Evolutionary conservation across 2,888 invertebrate genomes (phyloP).

Genomic region (Drosophila kanekoi): DNA sequence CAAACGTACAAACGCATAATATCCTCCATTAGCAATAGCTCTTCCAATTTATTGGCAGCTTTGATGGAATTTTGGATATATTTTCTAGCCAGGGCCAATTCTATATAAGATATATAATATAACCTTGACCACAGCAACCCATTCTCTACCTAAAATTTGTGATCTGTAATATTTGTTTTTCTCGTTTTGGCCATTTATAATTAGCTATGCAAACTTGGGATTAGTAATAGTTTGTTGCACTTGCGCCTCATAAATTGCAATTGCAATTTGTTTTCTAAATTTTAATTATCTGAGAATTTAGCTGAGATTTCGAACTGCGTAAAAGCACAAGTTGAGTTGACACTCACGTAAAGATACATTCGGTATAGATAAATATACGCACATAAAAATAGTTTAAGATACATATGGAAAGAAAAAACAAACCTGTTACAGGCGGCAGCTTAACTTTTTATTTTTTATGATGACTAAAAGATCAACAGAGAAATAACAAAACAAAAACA

Average conservation of each 20-base stretch:
- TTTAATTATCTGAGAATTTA: neutral
- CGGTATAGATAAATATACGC: constrained; percentile 1
- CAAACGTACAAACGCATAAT: too few relatives aligned
- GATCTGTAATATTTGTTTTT: neutral
- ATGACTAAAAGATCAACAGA: constrained; percentile 23
- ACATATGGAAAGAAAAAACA: constrained; percentile 21
- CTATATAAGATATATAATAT: neutral
- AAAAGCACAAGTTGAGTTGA: constrained; percentile 6
- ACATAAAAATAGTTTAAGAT: constrained; percentile 12
- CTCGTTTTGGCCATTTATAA: constrained; percentile 15
- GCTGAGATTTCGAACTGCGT: constrained; percentile 22
- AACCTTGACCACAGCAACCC: neutral
- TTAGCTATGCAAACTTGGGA: constrained; percentile 2
- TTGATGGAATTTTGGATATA: neutral
- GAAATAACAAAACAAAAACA: neutral
- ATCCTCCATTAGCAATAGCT: too few relatives aligned
- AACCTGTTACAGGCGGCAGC: constrained; percentile 38
- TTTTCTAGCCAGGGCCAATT: neutral
- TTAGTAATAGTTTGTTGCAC: constrained; percentile 13
- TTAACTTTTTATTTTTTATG: constrained; percentile 15
- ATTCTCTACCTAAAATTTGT: neutral
- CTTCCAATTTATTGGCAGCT: too few relatives aligned
- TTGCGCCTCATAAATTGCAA: constrained; percentile 27
- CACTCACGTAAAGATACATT: constrained; percentile 4
- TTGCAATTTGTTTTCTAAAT: constrained; percentile 1